These are phyloP conservation scores for Falco peregrinus DNA, from an alignment of 2,797 vertebrate species.

Conservation along the genomic window DNA sequence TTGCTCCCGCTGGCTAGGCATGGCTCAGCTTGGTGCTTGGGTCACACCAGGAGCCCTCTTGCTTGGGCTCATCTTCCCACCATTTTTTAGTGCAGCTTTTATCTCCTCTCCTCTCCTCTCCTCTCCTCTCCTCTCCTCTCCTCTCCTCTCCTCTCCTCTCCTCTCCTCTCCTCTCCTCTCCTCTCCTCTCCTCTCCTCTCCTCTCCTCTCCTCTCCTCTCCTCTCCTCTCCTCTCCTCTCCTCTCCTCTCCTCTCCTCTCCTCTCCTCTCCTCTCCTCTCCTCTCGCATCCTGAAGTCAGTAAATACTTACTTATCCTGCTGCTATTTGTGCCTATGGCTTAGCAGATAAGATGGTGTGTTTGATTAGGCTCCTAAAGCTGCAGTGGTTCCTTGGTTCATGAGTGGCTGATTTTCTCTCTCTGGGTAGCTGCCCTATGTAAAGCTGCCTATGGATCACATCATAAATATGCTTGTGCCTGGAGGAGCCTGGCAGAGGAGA, in stretches of 20 bases:
- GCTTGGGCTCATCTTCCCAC: background rate
- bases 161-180: fast-evolving
- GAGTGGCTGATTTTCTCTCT: background rate
- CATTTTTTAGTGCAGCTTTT: background rate
- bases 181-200: too few relatives aligned
- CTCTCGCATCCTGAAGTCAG: background rate
- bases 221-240: fast-evolving
- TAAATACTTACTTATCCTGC: background rate
- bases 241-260: too few relatives aligned
- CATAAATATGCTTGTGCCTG: background rate
- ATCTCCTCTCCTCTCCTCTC: too few relatives aligned
- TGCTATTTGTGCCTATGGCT: background rate
- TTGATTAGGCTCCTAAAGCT: background rate
- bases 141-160: fast-evolving
- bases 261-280: fast-evolving
- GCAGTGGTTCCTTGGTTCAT: background rate
- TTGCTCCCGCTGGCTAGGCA: background rate
- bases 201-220: too few relatives aligned
- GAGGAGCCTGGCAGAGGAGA: background rate
- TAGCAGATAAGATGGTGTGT: background rate
- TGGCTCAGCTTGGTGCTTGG: background rate
- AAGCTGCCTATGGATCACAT: background rate
- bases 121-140: fast-evolving
- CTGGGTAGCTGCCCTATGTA: background rate
- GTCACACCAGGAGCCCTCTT: background rate